Evolutionary conservation across 2,797 vertebrate species (phyloP).

Genomic region (Tauraco hartlaubi): DNA sequence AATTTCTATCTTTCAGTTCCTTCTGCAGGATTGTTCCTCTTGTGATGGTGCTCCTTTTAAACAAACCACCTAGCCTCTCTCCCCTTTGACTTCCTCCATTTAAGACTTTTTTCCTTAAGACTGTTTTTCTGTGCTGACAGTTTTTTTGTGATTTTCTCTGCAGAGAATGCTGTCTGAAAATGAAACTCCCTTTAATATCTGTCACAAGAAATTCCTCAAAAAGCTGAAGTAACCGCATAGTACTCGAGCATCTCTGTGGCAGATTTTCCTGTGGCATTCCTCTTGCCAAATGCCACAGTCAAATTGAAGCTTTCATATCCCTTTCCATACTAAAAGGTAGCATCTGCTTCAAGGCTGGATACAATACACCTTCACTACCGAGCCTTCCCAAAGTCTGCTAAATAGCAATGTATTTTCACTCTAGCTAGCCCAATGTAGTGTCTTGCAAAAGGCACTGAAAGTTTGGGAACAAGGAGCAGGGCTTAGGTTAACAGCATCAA

Average conservation of each 20-base stretch:
- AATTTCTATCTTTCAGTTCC: not conserved
- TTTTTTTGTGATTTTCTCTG: not conserved
- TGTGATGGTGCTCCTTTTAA: not conserved
- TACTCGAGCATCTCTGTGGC: not conserved
- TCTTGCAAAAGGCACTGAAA: not conserved
- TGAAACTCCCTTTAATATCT: not conserved
- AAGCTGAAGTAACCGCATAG: not conserved
- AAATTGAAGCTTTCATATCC: not conserved
- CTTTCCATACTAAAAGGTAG: not conserved
- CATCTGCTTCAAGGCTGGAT: not conserved
- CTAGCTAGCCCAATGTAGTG: not conserved
- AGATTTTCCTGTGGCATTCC: not conserved
- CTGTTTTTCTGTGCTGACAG: not conserved
- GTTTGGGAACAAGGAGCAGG: not conserved
- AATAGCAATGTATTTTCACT: not conserved
- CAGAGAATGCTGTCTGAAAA: not conserved
- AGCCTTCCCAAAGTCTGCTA: not conserved
- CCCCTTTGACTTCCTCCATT: not conserved
- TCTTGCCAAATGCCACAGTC: not conserved
- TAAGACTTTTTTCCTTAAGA: not conserved
- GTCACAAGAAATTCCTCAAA: not conserved
- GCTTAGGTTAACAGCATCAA: not conserved
- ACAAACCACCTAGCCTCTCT: not conserved
- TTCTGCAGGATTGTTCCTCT: not conserved
- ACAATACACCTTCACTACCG: not conserved